A percentile compares a stretch with the other conserved stretches of the same genome.
These are phyloP conservation scores for Brachypodius melanocephalos DNA, from an alignment of 2,113 vertebrate species.

Conservation along the genomic window DNA sequence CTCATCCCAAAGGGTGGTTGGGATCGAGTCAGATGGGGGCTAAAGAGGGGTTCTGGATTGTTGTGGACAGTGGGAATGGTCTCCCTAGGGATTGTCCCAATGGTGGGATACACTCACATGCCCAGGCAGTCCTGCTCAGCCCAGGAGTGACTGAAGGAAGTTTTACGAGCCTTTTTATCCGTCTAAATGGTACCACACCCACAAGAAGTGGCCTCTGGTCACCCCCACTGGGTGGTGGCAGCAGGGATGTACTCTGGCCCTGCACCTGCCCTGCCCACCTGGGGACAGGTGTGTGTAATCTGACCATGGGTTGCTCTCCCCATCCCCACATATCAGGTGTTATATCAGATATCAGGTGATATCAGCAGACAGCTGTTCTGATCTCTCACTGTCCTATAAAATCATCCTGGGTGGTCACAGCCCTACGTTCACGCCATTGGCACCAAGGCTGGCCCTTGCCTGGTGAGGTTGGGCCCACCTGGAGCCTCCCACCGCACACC, in stretches of 20 bases:
- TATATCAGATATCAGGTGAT: no score
- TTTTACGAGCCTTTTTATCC: no score
- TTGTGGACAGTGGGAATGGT: fast-evolving
- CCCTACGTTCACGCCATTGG: fast-evolving
- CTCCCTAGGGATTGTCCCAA: not conserved
- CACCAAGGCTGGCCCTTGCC: fast-evolving
- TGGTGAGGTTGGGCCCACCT: fast-evolving
- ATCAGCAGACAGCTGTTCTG: fast-evolving
- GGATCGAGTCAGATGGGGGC: not conserved
- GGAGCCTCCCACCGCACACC: not conserved
- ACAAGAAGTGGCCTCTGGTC: fast-evolving
- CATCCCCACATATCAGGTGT: fast-evolving
- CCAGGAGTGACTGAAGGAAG: fast-evolving
- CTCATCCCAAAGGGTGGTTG: no score
- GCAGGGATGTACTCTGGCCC: fast-evolving
- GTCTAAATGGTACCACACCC: fast-evolving
- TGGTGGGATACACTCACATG: fast-evolving
- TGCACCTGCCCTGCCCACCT: not conserved
- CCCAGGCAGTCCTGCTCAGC: not conserved
- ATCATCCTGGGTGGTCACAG: fast-evolving
- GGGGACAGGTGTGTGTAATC: fast-evolving
- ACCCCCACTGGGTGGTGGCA: fast-evolving
- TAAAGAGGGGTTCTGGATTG: fast-evolving
- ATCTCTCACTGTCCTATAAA: no score
- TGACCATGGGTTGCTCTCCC: fast-evolving